Evolutionary conservation across 2,888 invertebrate species (phyloP).

Genomic region (Acleris emargana): DNA sequence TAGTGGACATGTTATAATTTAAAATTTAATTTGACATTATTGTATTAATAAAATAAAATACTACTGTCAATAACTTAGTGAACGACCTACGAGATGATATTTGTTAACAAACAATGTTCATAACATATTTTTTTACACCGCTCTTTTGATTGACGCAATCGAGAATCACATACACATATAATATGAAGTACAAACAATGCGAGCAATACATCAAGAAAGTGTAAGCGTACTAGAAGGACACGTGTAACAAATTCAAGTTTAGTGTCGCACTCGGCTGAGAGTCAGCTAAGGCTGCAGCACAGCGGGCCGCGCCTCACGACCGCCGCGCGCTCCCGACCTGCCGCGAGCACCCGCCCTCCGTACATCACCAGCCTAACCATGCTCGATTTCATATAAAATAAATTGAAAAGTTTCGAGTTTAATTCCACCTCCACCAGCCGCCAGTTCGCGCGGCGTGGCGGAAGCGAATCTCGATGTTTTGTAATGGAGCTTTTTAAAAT

Average conservation of each 20-base stretch:
- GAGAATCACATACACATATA: no score
- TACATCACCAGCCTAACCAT: constrained; percentile 57
- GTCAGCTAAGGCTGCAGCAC: constrained; percentile 49
- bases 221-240: constrained; percentile 52
- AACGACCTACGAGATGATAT: no score
- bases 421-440: constrained; percentile 73
- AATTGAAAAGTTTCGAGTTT: constrained; percentile 78
- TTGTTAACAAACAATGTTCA: no score
- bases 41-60: no score
- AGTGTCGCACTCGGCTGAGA: constrained; percentile 62
- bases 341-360: constrained; percentile 51
- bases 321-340: constrained; percentile 16
- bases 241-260: constrained; percentile 78
- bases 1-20: no score
- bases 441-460: constrained; percentile 73
- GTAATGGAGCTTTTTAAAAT: constrained; percentile 85
- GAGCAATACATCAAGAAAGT: constrained; percentile 43
- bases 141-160: no score
- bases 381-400: constrained; percentile 75
- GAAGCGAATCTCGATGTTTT: constrained; percentile 84
- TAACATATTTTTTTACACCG: no score
- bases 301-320: constrained; percentile 42
- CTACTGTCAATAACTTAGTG: no score
- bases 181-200: not conserved
- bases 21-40: no score